Evolutionary conservation across 2,797 vertebrate genomes (phyloP).

Genomic region (Dendrocincla tyrannina): DNA sequence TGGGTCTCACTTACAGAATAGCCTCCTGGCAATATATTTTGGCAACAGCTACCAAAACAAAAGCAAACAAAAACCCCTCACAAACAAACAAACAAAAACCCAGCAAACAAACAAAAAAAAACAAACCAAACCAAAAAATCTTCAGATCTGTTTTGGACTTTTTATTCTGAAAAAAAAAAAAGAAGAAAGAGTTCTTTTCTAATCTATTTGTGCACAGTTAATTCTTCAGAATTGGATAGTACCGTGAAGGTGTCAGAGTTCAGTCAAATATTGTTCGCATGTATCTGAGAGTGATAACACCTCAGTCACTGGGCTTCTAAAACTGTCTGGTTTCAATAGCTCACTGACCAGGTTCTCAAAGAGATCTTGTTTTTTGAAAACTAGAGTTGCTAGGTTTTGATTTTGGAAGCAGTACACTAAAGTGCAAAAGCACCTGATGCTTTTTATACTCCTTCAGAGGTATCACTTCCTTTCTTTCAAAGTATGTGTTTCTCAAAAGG

Average conservation of each 20-base stretch:
- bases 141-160: background rate
- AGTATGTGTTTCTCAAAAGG: slow-evolving; percentile 32
- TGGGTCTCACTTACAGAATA: background rate
- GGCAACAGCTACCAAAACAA: background rate
- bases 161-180: background rate
- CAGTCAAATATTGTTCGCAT: background rate
- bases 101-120: too few species aligned
- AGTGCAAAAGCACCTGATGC: background rate
- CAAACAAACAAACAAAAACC: background rate
- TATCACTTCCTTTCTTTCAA: background rate
- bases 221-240: background rate
- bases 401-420: background rate
- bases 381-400: background rate
- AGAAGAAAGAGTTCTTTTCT: accelerated
- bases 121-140: background rate
- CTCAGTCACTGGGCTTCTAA: background rate
- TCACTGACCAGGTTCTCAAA: background rate
- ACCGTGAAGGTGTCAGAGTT: background rate
- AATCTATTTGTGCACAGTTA: background rate
- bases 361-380: slow-evolving; percentile 7
- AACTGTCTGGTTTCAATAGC: background rate
- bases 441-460: background rate
- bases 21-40: background rate
- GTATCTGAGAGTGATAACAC: background rate
- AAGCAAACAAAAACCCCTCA: too few species aligned